phyloP scores from a whole-genome alignment of 1,140 invertebrate species.

The Schlechtendalia chinensis region DNA sequence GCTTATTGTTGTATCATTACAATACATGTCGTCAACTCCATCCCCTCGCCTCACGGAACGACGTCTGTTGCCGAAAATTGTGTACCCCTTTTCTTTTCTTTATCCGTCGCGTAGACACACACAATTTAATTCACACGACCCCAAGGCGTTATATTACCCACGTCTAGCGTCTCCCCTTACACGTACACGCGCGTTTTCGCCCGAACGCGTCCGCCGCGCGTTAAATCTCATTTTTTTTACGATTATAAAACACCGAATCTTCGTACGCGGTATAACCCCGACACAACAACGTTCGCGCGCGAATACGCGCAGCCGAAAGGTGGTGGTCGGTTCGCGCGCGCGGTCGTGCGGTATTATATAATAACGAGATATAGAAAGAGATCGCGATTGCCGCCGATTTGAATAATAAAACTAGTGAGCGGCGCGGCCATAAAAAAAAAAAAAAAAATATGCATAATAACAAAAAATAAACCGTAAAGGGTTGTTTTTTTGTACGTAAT shows the following conservation, averaged over 20 bases:
- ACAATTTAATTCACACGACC: conserved; percentile 45
- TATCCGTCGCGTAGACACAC: conserved; percentile 4
- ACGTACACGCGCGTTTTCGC: conserved; percentile 1
- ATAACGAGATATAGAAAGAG: conserved; percentile 19
- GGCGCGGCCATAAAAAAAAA: neutral
- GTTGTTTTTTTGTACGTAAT: conserved; percentile 4
- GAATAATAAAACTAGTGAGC: conserved; percentile 14
- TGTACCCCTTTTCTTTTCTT: conserved; percentile 11
- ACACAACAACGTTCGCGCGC: too few species aligned
- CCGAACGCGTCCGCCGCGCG: conserved; percentile 5
- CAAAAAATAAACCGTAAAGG: conserved; percentile 12
- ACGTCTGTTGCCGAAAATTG: conserved; percentile 30
- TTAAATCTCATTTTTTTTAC: conserved; percentile 29
- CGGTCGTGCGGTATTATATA: neutral
- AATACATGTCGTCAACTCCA: too few species aligned
- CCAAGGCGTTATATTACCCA: conserved; percentile 18
- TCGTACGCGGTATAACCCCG: neutral
- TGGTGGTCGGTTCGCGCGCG: conserved; percentile 7
- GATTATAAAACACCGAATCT: conserved; percentile 26
- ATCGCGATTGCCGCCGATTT: conserved; percentile 16
- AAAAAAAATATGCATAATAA: conserved; percentile 15
- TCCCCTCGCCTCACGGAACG: too few species aligned
- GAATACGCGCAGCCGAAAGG: neutral
- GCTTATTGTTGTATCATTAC: neutral
- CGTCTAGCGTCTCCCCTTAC: neutral